These are phyloP conservation scores for Cephus cinctus DNA, from an alignment of 1,140 invertebrate species.

Conservation along the genomic window DNA sequence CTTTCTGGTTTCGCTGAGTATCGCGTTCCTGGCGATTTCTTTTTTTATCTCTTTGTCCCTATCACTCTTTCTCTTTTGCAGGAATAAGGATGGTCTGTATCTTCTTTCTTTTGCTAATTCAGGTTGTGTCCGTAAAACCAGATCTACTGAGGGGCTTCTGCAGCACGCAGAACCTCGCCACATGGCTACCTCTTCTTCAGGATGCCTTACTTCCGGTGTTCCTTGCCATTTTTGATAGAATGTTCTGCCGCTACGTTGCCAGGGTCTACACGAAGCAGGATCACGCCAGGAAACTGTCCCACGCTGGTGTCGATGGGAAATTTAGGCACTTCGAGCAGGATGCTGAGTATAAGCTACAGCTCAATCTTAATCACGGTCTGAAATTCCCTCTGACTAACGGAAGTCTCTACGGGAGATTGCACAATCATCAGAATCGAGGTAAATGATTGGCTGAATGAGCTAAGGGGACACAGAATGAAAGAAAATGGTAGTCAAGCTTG, in stretches of 20 bases:
- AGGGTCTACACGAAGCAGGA: conserved; percentile 52
- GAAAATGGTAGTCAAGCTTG: background rate
- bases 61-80: too few relatives aligned
- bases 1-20: too few relatives aligned
- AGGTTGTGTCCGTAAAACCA: conserved; percentile 51
- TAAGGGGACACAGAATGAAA: background rate
- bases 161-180: conserved; percentile 42
- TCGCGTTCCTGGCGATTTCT: too few relatives aligned
- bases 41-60: too few relatives aligned
- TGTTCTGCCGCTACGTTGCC: conserved; percentile 54
- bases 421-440: conserved; percentile 48
- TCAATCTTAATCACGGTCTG: conserved; percentile 51
- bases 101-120: too few relatives aligned
- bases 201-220: conserved; percentile 55
- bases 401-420: conserved; percentile 55
- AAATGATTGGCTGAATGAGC: too few relatives aligned
- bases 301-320: conserved; percentile 59
- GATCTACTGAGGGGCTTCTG: conserved; percentile 41
- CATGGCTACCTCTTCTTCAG: conserved; percentile 54
- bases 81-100: too few relatives aligned
- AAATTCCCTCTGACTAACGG: conserved; percentile 66
- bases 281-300: conserved; percentile 36
- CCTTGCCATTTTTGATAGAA: conserved; percentile 55
- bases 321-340: conserved; percentile 58
- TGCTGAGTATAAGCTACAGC: conserved; percentile 44